Percentiles rank a stretch among this genome's conserved stretches.
Conservation (phyloP, 2,888 invertebrate genomes). For the Strigamia transsilvanica region DNA sequence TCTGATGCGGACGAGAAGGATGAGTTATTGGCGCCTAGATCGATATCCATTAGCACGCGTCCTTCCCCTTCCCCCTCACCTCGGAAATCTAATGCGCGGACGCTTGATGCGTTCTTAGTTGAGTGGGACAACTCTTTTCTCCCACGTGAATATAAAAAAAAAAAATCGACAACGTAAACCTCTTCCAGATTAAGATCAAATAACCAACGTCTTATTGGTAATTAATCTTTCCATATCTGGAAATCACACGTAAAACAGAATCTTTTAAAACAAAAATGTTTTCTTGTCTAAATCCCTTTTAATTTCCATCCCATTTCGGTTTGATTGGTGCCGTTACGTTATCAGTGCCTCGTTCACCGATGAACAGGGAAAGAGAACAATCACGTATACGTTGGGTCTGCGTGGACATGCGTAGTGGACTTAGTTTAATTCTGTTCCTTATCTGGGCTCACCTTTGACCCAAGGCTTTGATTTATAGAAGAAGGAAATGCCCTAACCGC, state of each 20-base stretch:
- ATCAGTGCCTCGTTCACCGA: background rate
- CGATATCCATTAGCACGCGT: constrained; percentile 44
- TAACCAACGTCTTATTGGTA: background rate
- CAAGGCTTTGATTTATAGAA: background rate
- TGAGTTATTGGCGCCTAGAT: constrained; percentile 35
- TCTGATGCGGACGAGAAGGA: constrained; percentile 33
- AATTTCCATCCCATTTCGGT: constrained; percentile 5
- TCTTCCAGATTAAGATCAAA: background rate
- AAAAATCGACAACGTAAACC: background rate
- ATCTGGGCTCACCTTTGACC: background rate
- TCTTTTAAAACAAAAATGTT: background rate
- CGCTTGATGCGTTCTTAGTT: constrained; percentile 20
- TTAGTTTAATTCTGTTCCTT: constrained; percentile 12
- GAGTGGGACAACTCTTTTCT: constrained; percentile 13
- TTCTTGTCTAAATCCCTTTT: too few relatives aligned
- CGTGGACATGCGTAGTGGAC: background rate
- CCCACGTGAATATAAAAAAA: background rate
- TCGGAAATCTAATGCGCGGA: constrained; percentile 14
- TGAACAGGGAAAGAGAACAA: background rate
- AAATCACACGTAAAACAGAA: background rate
- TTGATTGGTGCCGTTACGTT: background rate
- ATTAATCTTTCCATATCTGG: background rate
- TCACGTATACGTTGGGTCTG: background rate
- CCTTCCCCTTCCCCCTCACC: background rate
- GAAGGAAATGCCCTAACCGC: constrained; percentile 7